phyloP scores from a whole-genome alignment of 2,888 invertebrate genomes.

The Willowsia nigromaculata region DNA sequence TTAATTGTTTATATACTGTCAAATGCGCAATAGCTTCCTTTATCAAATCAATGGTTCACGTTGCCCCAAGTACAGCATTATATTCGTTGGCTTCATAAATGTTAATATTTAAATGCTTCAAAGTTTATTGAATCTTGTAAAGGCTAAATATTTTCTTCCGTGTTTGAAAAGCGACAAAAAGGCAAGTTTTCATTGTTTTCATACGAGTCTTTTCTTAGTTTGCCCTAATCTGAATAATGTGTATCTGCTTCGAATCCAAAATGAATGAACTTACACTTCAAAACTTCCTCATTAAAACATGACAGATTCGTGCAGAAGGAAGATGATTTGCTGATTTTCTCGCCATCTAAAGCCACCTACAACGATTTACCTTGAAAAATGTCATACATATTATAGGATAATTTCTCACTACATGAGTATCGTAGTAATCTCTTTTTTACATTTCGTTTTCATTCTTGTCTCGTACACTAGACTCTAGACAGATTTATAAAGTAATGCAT shows the following conservation, averaged over 20 bases:
- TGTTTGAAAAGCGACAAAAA: no score
- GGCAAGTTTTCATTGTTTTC: no score
- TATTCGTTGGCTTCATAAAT: no score
- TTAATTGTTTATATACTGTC: no score
- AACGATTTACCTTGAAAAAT: not conserved
- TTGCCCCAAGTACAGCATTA: no score
- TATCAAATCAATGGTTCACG: no score
- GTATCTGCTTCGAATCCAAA: not conserved
- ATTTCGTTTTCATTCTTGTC: slow-evolving; percentile 14
- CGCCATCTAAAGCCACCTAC: not conserved
- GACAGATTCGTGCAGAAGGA: not conserved
- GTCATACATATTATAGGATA: not conserved
- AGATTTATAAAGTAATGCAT: not conserved
- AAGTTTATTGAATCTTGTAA: no score
- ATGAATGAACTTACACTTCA: not conserved
- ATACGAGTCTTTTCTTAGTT: no score
- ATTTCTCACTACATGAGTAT: no score
- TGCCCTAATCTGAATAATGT: not conserved
- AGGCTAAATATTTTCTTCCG: no score
- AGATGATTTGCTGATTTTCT: slow-evolving; percentile 2
- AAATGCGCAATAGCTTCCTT: no score
- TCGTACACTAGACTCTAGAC: not conserved
- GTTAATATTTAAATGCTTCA: no score
- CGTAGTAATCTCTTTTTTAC: not conserved
- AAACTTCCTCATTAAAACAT: slow-evolving; percentile 11